phyloP scores from a whole-genome alignment of 2,888 invertebrate genomes.

The Steinernema scapterisci region DNA sequence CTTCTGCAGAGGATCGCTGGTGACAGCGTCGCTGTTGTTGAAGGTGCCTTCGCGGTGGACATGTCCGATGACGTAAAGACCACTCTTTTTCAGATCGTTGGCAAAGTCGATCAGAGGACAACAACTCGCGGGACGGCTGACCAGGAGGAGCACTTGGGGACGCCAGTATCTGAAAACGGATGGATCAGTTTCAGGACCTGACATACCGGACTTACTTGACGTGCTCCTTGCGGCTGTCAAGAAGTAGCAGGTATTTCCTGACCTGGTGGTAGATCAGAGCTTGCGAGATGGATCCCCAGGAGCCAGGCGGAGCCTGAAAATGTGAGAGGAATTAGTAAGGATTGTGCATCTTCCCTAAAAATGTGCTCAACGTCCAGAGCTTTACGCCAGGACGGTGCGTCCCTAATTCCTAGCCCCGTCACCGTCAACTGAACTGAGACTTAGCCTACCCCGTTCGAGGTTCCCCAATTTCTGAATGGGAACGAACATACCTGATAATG shows the following conservation, averaged over 20 bases:
- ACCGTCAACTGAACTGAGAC: too few relatives aligned
- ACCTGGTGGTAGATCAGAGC: conserved; percentile 93
- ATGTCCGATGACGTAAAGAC: conserved; percentile 85
- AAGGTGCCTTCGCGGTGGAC: conserved; percentile 62
- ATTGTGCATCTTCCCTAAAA: too few relatives aligned
- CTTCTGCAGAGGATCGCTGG: conserved; percentile 75
- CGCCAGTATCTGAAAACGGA: conserved; percentile 80
- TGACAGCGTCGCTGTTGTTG: conserved; percentile 68
- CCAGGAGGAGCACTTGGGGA: conserved; percentile 90
- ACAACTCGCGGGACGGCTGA: conserved; percentile 85
- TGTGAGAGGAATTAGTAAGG: conserved; percentile 5
- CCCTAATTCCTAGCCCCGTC: too few relatives aligned
- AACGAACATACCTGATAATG: conserved; percentile 75
- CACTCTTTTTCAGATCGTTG: conserved; percentile 91
- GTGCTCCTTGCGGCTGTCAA: conserved; percentile 94
- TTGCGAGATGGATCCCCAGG: conserved; percentile 97
- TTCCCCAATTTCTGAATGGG: too few relatives aligned
- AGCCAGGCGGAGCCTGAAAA: conserved; percentile 71
- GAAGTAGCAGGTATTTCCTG: conserved; percentile 89
- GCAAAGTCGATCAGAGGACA: conserved; percentile 93
- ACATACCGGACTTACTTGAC: conserved; percentile 72
- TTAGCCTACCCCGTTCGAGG: too few relatives aligned
- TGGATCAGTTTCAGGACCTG: neutral
- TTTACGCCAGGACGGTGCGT: too few relatives aligned
- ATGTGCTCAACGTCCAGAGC: too few relatives aligned